Evolutionary conservation across 92 coral and sea anemone species (phyloP), one percentile per base, ranked within the genome.

Genomic region (Chrysogorgia sp.): DNA sequence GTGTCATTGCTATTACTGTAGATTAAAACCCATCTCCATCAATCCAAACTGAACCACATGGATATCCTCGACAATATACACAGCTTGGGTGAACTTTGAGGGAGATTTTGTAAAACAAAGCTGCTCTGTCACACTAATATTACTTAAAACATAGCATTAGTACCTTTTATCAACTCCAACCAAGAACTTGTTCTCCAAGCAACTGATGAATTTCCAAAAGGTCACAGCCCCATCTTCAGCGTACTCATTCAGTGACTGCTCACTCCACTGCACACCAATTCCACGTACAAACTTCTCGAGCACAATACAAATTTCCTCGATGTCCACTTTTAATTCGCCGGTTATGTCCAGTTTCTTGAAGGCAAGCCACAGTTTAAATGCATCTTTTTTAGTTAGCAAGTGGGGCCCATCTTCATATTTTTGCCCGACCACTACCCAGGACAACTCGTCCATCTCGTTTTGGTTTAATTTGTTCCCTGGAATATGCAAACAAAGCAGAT

Each of bases 151-250:
- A 24, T 50, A 24, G 7, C 24, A 60, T 13, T 30, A 65, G 74
- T 68, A 90, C 97, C 88, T 88, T 68, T 82, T 84, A 47, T 91
- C 85, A 75, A 82, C 82, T 13, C 90, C 97, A 26, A 70, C 57
- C 33, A 93, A 62, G 63, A 88, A 93, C 61, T 79, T 79, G 37
- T 83, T 78, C 56, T 93, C 97, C 74, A 93, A 69, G 26, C 97
- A 93, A 31, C 90, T 90, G 55, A 93, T 75, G 52, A 88, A 93
- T 77, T 93, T 87, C 97, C 96, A 90, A 88, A 93, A 93, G 14
- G 90, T 87, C 22, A 80, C 77, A 21, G 91, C 91, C 6, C 70
- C 82, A 29, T 75, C 88, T 14, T 83, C 90, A 49, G 85, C 81
- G 55, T 63, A 90, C 25, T 88, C 89, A 24, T 76, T 69, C 76